phyloP scores from a whole-genome alignment of 2,797 vertebrate species.

The Enteromius unitaeniatus region DNA sequence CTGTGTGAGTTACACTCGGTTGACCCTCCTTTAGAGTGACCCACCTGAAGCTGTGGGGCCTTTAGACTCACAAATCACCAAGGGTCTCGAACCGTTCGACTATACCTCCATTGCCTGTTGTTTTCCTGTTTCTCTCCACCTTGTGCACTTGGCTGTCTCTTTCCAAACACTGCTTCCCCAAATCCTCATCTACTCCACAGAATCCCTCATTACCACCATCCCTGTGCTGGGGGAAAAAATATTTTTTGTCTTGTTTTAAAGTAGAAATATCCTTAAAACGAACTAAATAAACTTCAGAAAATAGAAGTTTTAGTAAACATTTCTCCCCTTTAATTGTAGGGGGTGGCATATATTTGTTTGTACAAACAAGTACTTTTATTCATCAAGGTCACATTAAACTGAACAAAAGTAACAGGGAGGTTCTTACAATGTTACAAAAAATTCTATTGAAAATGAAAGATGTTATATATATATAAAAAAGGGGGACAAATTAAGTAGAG shows the following conservation, averaged over 20 bases:
- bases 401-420: background rate
- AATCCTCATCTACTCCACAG: conserved; percentile 14
- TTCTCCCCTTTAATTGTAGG: background rate
- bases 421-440: background rate
- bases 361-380: background rate
- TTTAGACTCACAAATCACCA: conserved; percentile 24
- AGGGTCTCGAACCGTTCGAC: background rate
- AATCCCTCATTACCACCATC: conserved; percentile 18
- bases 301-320: background rate
- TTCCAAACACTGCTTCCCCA: conserved; percentile 8
- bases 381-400: background rate
- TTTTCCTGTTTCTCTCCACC: background rate
- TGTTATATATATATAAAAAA: background rate
- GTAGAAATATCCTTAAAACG: background rate
- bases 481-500: too few relatives aligned
- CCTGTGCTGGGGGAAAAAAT: background rate
- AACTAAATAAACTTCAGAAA: background rate
- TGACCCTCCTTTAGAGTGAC: conserved; percentile 76
- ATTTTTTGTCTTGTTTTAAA: background rate
- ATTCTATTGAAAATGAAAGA: background rate
- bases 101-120: background rate
- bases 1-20: conserved; percentile 75
- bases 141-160: background rate
- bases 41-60: background rate
- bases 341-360: background rate